Evolutionary conservation across 2,888 invertebrate species (phyloP).

Genomic region (Gibbula magus): DNA sequence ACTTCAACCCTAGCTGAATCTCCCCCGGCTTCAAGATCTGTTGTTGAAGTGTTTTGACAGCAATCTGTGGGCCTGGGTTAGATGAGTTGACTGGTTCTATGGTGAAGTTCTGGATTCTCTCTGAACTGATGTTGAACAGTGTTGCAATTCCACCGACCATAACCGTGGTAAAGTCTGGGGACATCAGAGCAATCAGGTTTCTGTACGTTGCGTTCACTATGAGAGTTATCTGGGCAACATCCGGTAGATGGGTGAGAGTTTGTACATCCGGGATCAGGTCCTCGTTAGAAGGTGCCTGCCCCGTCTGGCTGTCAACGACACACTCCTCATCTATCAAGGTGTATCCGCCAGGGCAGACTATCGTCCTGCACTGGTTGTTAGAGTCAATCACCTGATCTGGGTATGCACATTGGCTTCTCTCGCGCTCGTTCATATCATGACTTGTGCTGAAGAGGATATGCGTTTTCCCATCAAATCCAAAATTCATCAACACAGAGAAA

Average conservation of each 20-base stretch:
- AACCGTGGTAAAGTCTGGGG: conserved; percentile 19
- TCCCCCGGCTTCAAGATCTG: background rate
- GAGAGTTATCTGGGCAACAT: conserved; percentile 44
- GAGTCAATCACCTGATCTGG: conserved; percentile 53
- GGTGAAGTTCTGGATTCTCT: conserved; percentile 50
- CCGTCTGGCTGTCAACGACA: background rate
- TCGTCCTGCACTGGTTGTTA: conserved; percentile 24
- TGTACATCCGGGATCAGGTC: background rate
- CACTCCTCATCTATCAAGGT: background rate
- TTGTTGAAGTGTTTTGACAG: conserved; percentile 6
- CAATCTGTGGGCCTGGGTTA: background rate
- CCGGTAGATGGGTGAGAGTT: conserved; percentile 27
- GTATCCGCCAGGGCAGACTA: conserved; percentile 13
- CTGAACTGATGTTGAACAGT: conserved; percentile 48
- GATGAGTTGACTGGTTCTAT: conserved; percentile 1
- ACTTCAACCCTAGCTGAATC: background rate
- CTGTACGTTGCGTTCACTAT: conserved; percentile 47
- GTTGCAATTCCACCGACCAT: conserved; percentile 40
- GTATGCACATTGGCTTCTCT: conserved; percentile 45
- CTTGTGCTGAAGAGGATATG: conserved; percentile 63
- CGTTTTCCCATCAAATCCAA: conserved; percentile 67
- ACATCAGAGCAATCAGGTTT: conserved; percentile 29
- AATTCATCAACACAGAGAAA: conserved; percentile 67
- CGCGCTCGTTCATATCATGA: conserved; percentile 50
- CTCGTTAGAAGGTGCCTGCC: background rate